Percentiles rank a stretch among this genome's conserved stretches.
These are phyloP conservation scores for Indicator indicator DNA, from an alignment of 2,113 vertebrate species.

Conservation along the genomic window DNA sequence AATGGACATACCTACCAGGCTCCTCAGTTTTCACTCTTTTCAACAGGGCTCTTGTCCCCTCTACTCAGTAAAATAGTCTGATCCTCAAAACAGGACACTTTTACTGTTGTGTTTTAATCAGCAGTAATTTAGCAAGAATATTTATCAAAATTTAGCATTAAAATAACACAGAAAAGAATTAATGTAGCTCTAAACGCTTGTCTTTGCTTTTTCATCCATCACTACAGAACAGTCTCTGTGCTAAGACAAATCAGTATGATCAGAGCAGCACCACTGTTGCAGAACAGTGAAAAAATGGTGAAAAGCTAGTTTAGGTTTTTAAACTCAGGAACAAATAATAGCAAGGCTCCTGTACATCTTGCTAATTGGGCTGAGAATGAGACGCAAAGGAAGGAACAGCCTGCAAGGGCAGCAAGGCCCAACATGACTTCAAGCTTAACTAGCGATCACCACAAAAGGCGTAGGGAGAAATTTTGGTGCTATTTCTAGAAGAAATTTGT, in stretches of 20 bases:
- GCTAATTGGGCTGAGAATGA: constrained; percentile 51
- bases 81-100: background rate
- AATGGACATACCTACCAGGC: constrained; percentile 11
- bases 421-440: constrained; percentile 10
- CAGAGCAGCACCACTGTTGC: background rate
- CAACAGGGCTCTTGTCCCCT: background rate
- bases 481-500: background rate
- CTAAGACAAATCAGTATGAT: background rate
- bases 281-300: background rate
- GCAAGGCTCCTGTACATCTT: background rate
- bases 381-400: constrained; percentile 51
- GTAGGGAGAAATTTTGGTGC: background rate
- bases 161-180: background rate
- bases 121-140: background rate
- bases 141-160: background rate
- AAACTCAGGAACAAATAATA: background rate
- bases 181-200: background rate
- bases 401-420: constrained; percentile 42
- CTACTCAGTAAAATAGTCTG: background rate
- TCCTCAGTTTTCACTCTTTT: background rate
- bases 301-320: background rate
- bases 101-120: background rate
- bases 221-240: background rate
- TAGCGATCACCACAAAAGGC: background rate
- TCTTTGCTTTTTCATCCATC: background rate